Percentiles rank a stretch among this genome's conserved stretches.
These are phyloP conservation scores for Euspilapteryx auroguttella DNA, from an alignment of 2,888 invertebrate species.

Conservation along the genomic window DNA sequence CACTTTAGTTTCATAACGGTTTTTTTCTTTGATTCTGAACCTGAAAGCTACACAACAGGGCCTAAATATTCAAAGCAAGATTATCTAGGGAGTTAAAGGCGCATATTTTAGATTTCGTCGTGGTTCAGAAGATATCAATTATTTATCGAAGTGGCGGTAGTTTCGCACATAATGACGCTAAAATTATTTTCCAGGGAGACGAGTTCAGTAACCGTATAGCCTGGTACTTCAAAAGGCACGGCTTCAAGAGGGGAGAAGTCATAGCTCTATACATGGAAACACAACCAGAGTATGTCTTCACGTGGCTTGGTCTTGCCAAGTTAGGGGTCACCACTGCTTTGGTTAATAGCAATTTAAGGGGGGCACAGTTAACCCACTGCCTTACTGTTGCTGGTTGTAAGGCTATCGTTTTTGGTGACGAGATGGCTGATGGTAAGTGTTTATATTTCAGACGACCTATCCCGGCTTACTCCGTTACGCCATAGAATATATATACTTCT, in stretches of 20 bases:
- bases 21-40: no score
- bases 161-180: no score
- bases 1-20: no score
- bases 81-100: no score
- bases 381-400: conserved; percentile 76
- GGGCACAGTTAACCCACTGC: conserved; percentile 78
- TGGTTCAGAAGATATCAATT: no score
- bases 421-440: conserved; percentile 47
- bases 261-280: conserved; percentile 90
- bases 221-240: conserved; percentile 56
- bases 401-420: conserved; percentile 75
- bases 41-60: no score
- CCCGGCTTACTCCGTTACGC: no score
- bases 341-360: conserved; percentile 85
- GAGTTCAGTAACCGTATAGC: conserved; percentile 61
- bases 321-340: conserved; percentile 80
- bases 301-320: conserved; percentile 92
- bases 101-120: no score
- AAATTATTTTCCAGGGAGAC: conserved; percentile 46
- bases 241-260: conserved; percentile 72
- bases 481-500: no score
- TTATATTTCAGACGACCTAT: no score
- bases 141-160: no score
- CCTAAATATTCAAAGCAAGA: no score
- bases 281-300: conserved; percentile 80